These are phyloP conservation scores for Tenthredo mesomela DNA, from an alignment of 2,888 invertebrate species.

Conservation along the genomic window DNA sequence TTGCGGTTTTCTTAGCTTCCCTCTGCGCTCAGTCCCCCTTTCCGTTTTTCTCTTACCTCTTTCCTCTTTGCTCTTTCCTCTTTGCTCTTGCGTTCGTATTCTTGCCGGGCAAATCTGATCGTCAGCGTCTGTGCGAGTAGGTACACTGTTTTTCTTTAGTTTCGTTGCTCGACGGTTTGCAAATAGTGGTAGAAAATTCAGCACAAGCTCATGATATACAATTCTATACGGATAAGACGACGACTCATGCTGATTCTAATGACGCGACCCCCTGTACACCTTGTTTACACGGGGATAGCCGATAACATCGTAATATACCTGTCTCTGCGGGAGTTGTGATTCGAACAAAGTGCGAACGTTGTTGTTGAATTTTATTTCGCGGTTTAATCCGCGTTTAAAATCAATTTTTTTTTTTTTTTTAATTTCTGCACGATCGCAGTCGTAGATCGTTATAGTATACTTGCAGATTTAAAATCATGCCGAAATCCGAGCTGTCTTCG, in stretches of 20 bases:
- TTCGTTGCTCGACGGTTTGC: neutral
- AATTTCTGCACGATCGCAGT: neutral
- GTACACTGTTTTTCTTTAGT: constrained; percentile 7
- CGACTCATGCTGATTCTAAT: constrained; percentile 5
- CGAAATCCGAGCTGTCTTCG: constrained; percentile 46
- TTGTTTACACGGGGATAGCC: constrained; percentile 29
- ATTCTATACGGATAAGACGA: neutral
- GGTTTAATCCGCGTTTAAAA: neutral
- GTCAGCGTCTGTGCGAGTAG: neutral
- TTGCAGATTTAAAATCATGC: constrained; percentile 10
- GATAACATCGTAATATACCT: constrained; percentile 19
- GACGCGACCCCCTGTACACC: constrained; percentile 24
- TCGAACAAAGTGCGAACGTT: neutral
- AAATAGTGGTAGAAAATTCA: constrained; percentile 1
- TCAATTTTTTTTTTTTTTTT: neutral
- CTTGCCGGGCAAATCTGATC: neutral
- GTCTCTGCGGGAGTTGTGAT: constrained; percentile 1
- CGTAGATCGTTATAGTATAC: neutral
- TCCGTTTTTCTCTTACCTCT: constrained; percentile 8
- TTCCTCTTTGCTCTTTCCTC: neutral
- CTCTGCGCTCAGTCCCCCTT: neutral
- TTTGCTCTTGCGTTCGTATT: neutral
- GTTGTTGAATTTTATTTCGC: neutral
- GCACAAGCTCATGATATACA: neutral
- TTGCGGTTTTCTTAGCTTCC: neutral